A percentile compares a stretch with the other conserved stretches of the same genome.
Conservation (phyloP, 2,888 invertebrate genomes). For the Scelioninae gen. 2 region DNA sequence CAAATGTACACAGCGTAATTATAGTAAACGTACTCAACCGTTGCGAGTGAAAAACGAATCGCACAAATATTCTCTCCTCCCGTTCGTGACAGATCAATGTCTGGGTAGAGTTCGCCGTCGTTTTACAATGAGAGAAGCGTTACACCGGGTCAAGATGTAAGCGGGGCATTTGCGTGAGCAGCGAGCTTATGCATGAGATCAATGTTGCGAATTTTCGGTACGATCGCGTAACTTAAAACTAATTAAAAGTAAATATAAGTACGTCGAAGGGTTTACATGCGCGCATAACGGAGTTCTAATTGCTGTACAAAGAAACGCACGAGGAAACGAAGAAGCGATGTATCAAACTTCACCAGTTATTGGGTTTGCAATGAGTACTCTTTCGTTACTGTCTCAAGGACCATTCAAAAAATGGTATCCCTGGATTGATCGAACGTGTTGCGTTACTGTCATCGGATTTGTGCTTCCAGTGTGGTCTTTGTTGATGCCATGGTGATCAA, state of each 20-base stretch:
- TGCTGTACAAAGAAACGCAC: conserved; percentile 15
- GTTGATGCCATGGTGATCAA: background rate
- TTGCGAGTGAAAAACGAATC: conserved; percentile 13
- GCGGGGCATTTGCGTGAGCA: conserved; percentile 53
- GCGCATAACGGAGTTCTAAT: conserved; percentile 54
- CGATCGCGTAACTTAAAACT: conserved; percentile 63
- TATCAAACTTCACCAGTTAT: conserved; percentile 7
- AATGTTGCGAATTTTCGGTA: conserved; percentile 62
- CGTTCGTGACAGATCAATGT: conserved; percentile 1
- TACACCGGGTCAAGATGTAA: conserved; percentile 16
- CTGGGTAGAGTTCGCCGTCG: background rate
- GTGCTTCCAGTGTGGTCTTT: conserved; percentile 51
- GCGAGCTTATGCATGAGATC: conserved; percentile 64
- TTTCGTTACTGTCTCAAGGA: conserved; percentile 48
- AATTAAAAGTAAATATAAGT: conserved; percentile 67
- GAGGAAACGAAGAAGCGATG: conserved; percentile 2
- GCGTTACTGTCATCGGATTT: conserved; percentile 44
- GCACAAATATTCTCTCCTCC: conserved; percentile 7
- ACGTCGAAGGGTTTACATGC: conserved; percentile 65
- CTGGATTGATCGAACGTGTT: conserved; percentile 21
- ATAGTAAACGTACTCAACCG: conserved; percentile 16
- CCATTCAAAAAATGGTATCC: conserved; percentile 4
- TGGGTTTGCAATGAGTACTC: too few relatives aligned
- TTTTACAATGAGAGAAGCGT: conserved; percentile 19
- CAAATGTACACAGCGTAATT: conserved; percentile 40